Evolutionary conservation across 2,797 vertebrate species (phyloP).

Genomic region (Pipistrellus kuhlii): DNA sequence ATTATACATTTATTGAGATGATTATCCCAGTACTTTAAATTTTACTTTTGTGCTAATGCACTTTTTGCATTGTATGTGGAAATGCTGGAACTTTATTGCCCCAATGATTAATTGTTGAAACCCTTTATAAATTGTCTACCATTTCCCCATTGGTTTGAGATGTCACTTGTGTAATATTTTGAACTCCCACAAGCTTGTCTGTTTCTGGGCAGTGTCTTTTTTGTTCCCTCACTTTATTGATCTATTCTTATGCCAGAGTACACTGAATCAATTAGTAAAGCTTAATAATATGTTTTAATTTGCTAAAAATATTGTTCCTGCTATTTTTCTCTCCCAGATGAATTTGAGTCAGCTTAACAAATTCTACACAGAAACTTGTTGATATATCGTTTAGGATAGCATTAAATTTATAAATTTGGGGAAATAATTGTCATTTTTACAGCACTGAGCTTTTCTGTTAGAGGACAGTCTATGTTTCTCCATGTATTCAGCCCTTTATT

Average conservation of each 20-base stretch:
- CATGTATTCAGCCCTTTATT: background rate
- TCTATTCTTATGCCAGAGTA: background rate
- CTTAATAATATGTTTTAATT: constrained; percentile 16
- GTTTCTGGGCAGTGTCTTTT: constrained; percentile 61
- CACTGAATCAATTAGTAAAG: constrained; percentile 18
- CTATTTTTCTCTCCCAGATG: constrained; percentile 8
- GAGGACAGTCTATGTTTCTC: constrained; percentile 15
- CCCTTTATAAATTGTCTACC: background rate
- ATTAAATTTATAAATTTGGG: constrained; percentile 1
- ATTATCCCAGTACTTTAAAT: constrained; percentile 14
- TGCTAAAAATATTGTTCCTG: constrained; percentile 24
- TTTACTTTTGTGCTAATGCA: constrained; percentile 33
- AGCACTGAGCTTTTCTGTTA: constrained; percentile 23
- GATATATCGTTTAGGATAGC: background rate
- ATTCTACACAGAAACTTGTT: constrained; percentile 11
- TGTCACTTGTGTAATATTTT: background rate
- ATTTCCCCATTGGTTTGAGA: background rate
- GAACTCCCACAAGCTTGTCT: background rate
- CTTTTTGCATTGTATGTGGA: constrained; percentile 47
- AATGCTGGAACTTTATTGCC: constrained; percentile 26
- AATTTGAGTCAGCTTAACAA: constrained; percentile 36
- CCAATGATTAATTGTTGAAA: constrained; percentile 19
- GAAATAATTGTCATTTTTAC: background rate
- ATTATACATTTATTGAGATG: background rate
- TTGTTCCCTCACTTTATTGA: background rate